Evolutionary conservation across 2,113 vertebrate genomes (phyloP).

Genomic region (Rhabdomys dilectus): DNA sequence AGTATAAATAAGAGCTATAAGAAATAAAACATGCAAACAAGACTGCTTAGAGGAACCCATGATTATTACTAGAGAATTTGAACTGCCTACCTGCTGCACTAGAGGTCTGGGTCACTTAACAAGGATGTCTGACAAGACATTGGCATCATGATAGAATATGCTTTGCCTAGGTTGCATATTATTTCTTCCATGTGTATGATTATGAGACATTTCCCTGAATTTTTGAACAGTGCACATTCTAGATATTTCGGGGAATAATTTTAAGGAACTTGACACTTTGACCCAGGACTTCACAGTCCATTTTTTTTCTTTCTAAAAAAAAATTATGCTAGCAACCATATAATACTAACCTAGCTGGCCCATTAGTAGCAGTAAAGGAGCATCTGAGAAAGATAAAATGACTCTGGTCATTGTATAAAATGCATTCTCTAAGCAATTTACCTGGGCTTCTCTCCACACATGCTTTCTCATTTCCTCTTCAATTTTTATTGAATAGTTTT

Average conservation of each 20-base stretch:
- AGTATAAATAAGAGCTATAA: constrained; percentile 20
- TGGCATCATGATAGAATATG: background rate
- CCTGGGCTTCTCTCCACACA: background rate
- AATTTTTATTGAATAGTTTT: background rate
- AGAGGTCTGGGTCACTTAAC: background rate
- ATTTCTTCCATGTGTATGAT: background rate
- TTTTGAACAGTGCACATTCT: background rate
- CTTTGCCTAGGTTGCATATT: background rate
- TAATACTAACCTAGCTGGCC: background rate
- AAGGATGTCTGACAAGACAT: background rate
- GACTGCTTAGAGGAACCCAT: background rate
- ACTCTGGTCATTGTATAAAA: background rate
- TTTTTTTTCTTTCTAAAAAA: background rate
- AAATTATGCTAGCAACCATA: background rate
- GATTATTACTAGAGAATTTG: background rate
- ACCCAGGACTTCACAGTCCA: background rate
- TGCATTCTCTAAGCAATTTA: background rate
- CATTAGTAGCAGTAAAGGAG: background rate
- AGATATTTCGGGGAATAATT: constrained; percentile 25
- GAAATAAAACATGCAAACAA: background rate
- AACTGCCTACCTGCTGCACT: background rate
- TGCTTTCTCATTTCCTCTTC: background rate
- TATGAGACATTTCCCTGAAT: background rate
- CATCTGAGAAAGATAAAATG: background rate
- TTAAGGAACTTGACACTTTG: background rate